Base-by-base conservation (phyloP, 2,888 invertebrate species). In the Pyrocoelia pectoralis region DNA sequence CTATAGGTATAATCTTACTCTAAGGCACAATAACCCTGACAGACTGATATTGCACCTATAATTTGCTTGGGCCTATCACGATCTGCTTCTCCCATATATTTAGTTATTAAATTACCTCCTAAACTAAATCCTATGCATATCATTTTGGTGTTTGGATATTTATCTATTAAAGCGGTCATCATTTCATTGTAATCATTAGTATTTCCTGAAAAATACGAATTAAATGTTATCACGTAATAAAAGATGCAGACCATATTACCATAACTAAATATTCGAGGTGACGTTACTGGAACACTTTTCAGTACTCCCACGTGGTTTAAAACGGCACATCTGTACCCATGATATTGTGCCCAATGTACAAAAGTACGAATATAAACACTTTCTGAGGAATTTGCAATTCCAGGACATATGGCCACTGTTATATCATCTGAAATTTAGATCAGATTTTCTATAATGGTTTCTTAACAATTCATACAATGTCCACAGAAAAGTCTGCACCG, bases 301-400 rank as follows among this genome's bases (percentile, higher is more conserved):
- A 97, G 83, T 2, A 95, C 95, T 9, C 97, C 97, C 67, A 97
- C 90, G 79, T 97, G 97, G 83, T 97, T 97, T 70, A 97, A 87
- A 18, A 97, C 96, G 2, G 94, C 94, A 80, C 95, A 95, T 68
- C 96, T 85, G 83, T 93, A 97, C 1, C 97, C 97, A 78, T 93
- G 91, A 72, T 91, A 91, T 80, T 95, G 95, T 10, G 95, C 95
- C 82, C 94, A 92, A 77, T 95, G 92, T 8, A 97, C 95, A 81
- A 95, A 95, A 13, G 96, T 95, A 66, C 96, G 87, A 66, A 97
- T 94, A 82, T 97, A 97, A 53, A 95, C 92, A 76, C 94, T 94
- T 82, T 97, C 97, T 48, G 96, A 96, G 48, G 93, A 93, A 83
- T 97, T 97, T 51, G 95, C 95, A 74, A 97, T 96, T 65, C 97